phyloP scores from a whole-genome alignment of 2,888 invertebrate genomes.

The Metellina segmentata region DNA sequence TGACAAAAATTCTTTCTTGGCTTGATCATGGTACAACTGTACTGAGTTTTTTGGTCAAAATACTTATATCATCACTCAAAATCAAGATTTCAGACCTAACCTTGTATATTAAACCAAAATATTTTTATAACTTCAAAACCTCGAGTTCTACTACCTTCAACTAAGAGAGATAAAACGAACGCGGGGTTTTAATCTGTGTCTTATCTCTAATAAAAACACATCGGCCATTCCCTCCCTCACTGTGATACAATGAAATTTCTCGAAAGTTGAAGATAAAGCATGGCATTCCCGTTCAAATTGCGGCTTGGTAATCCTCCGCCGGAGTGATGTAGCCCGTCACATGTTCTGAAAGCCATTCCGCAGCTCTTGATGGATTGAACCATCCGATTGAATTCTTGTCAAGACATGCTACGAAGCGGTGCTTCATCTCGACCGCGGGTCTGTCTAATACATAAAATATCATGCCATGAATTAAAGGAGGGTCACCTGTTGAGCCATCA shows the following conservation, averaged over 20 bases:
- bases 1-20: no score
- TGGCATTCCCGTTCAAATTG: slow-evolving; percentile 47
- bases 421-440: slow-evolving; percentile 36
- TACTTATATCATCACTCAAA: no score
- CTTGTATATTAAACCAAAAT: no score
- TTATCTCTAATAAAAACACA: slow-evolving; percentile 37
- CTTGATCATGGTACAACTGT: no score
- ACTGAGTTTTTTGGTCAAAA: no score
- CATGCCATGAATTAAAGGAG: slow-evolving; percentile 28
- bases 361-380: slow-evolving; percentile 49
- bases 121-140: no score
- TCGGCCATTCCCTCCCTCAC: background rate
- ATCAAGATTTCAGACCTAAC: no score
- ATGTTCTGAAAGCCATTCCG: slow-evolving; percentile 57
- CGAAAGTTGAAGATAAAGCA: slow-evolving; percentile 27
- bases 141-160: no score
- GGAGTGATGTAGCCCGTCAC: slow-evolving; percentile 54
- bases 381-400: slow-evolving; percentile 67
- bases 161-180: background rate
- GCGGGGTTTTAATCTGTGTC: slow-evolving; percentile 30
- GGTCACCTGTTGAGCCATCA: slow-evolving; percentile 35
- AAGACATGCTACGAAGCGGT: slow-evolving; percentile 35
- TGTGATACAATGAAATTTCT: slow-evolving; percentile 12
- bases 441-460: slow-evolving; percentile 51
- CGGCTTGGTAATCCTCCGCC: slow-evolving; percentile 41